Percentiles rank a stretch among this genome's conserved stretches.
Evolutionary conservation across 2,888 invertebrate genomes (phyloP).

Genomic region (Drosophila kokeensis): DNA sequence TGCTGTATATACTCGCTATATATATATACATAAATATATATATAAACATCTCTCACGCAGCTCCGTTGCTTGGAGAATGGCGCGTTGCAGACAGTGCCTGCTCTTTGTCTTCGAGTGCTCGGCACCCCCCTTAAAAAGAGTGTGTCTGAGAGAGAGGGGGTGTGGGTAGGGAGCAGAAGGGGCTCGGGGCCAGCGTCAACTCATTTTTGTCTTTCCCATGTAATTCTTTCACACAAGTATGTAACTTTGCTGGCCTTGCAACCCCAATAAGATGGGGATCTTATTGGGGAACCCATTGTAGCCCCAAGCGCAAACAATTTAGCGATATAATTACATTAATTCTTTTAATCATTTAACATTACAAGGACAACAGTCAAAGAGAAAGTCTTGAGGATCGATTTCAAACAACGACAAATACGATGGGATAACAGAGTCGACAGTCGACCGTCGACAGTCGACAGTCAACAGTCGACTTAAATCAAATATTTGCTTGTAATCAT

Average conservation of each 20-base stretch:
- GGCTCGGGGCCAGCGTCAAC: conserved; percentile 22
- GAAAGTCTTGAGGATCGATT: conserved; percentile 25
- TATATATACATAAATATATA: not conserved
- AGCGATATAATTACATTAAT: conserved; percentile 50
- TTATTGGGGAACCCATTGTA: conserved; percentile 4
- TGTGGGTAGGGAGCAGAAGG: not conserved
- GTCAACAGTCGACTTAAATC: not conserved
- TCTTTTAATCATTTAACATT: conserved; percentile 16
- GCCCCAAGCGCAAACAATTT: conserved; percentile 22
- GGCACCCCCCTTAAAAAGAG: conserved; percentile 13
- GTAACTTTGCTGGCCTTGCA: conserved; percentile 39
- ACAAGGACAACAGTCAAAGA: not conserved
- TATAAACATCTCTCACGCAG: conserved; percentile 11
- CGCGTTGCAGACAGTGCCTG: conserved; percentile 49
- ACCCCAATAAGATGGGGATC: conserved; percentile 31
- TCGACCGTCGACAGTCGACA: not conserved
- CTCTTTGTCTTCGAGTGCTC: conserved; percentile 55
- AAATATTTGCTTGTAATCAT: conserved; percentile 61
- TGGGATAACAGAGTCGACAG: not conserved
- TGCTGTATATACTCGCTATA: conserved; percentile 31
- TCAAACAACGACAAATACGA: conserved; percentile 36
- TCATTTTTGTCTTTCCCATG: conserved; percentile 48
- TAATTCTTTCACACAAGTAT: conserved; percentile 41
- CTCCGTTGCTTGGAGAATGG: conserved; percentile 6
- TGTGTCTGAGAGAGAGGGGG: not conserved